phyloP scores from a whole-genome alignment of 2,797 vertebrate genomes.

The Chrosomus eos region DNA sequence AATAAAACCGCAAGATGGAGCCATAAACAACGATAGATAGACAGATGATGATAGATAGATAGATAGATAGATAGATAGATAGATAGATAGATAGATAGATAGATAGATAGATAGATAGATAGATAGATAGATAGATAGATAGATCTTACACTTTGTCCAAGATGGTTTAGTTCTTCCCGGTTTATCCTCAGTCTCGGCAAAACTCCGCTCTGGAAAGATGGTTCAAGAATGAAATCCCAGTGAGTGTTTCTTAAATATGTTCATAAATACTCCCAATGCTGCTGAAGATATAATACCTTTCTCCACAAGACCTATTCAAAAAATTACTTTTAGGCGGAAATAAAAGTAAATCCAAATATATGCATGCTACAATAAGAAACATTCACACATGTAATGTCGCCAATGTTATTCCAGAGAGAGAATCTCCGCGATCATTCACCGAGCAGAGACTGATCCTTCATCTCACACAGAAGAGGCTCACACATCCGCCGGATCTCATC shows the following conservation, averaged over 20 bases:
- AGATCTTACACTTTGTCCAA: slow-evolving; percentile 5
- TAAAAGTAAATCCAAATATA: neutral
- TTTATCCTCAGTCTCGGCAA: neutral
- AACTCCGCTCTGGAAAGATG: neutral
- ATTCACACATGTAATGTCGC: too few relatives aligned
- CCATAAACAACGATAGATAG: neutral
- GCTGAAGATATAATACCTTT: neutral
- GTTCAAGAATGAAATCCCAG: neutral
- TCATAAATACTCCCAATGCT: neutral
- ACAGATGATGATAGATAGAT: neutral
- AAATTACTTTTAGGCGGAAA: neutral
- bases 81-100: neutral
- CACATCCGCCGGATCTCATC: too few relatives aligned
- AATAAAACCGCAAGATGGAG: neutral
- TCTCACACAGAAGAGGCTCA: neutral
- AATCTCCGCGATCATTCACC: neutral
- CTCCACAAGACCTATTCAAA: neutral
- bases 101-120: slow-evolving; percentile 16
- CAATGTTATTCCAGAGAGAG: neutral
- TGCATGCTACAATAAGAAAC: too few relatives aligned
- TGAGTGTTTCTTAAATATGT: neutral
- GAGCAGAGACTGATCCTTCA: neutral
- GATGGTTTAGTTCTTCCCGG: neutral
- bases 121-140: neutral
- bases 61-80: neutral